Percentiles rank a stretch among this genome's conserved stretches.
phyloP scores from a whole-genome alignment of 2,113 vertebrate species.

The Cryptomyrus ogoouensis region DNA sequence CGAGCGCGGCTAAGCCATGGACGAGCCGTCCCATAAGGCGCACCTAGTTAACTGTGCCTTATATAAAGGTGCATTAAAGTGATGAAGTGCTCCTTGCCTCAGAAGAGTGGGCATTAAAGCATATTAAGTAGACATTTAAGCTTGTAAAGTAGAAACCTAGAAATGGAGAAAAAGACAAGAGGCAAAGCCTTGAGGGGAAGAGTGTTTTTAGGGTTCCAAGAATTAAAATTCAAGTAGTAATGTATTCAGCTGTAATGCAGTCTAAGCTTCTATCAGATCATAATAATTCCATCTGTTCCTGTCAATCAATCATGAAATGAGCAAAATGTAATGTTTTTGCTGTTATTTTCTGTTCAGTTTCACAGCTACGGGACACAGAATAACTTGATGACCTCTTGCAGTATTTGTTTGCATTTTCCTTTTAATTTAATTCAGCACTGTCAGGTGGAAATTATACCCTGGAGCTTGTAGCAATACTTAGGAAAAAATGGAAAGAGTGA shows the following conservation, averaged over 20 bases:
- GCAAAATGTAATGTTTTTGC: background rate
- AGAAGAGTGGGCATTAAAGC: constrained; percentile 73
- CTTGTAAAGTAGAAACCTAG: constrained; percentile 65
- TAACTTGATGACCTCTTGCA: background rate
- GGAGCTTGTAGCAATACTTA: background rate
- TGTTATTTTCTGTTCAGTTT: background rate
- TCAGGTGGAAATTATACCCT: background rate
- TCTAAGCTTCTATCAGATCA: background rate
- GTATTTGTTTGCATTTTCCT: background rate
- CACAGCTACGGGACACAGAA: background rate
- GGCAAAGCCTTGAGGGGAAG: constrained; percentile 59
- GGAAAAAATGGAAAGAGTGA: background rate
- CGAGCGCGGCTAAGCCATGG: constrained; percentile 61
- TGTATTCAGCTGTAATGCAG: constrained; percentile 15
- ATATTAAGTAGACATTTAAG: constrained; percentile 77
- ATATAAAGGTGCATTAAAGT: constrained; percentile 77
- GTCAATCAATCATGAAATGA: background rate
- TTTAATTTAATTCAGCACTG: background rate
- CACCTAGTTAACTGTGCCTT: constrained; percentile 75
- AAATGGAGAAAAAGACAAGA: constrained; percentile 62
- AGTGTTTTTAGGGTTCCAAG: constrained; percentile 43
- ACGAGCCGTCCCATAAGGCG: constrained; percentile 68
- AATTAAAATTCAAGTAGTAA: constrained; percentile 24
- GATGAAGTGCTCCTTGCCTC: constrained; percentile 67
- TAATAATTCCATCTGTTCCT: background rate